Base-by-base conservation (phyloP, 1,140 invertebrate species). In the Episyrphus balteatus region DNA sequence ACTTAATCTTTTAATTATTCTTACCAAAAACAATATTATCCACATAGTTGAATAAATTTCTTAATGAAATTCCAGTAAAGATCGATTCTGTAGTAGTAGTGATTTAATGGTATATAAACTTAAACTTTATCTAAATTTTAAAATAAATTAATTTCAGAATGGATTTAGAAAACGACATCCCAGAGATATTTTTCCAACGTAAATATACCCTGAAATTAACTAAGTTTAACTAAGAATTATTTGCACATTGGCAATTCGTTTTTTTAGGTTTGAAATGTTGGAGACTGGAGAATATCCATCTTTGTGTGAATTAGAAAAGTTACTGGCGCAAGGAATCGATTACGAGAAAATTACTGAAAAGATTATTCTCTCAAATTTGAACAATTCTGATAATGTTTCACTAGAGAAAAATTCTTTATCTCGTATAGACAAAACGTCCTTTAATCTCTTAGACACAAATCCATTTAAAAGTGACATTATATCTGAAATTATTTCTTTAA, bases 211-310 rank as follows among this genome's bases (percentile, higher is more conserved):
- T 37, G 13, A 14, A 37, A 5, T 5, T 5, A 37, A 14, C 15
- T 3, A 3, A 17, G 36, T 37, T 14, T 5, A 37, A 37, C 15
- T 9, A 14, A 37, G 15, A 37, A 37, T 37, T n/a, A 37, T 37
- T 6, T 17, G 36, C 13, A 14, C 6, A 37, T 37, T 17, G 13
- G 36, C 13, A 37, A 37, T 37, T 37, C 36, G 36, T 37, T 37
- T 37, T 37, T 14, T 14, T 32, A 52, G 47, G 33, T 52, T 52
- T 26, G 42, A 44, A 19, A 52, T 52, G 51, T 41, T 52, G 12
- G 51, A 52, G 46, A 19, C 40, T 19, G 51, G 51, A 15, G 51
- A 52, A 49, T 52, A 49, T 52, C 51, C 51, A n/a, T 42, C 38
- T 17, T 49, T 49, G 14, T 34, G 14, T 19, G 51, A 52, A 39